These are phyloP conservation scores for Crenichthys baileyi DNA, from an alignment of 2,797 vertebrate genomes.

Conservation along the genomic window DNA sequence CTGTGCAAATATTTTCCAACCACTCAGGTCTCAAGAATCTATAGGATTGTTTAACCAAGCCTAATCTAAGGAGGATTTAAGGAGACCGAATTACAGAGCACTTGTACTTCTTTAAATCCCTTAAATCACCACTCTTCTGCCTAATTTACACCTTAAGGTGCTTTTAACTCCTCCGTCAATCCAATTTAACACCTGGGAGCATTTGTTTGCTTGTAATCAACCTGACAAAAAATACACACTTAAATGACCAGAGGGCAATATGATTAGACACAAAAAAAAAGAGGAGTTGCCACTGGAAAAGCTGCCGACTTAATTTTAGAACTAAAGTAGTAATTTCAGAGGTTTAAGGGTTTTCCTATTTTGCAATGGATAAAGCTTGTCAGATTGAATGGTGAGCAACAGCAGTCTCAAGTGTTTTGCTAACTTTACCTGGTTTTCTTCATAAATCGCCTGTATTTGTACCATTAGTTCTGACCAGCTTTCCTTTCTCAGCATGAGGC, in stretches of 20 bases:
- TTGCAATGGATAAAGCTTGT: not conserved
- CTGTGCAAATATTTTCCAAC: conserved; percentile 12
- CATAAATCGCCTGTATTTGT: not conserved
- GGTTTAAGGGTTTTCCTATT: conserved; percentile 13
- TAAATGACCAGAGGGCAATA: conserved; percentile 22
- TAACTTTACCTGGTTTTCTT: not conserved
- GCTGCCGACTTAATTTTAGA: conserved; percentile 13
- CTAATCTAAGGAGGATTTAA: conserved; percentile 21
- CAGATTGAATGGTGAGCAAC: not conserved
- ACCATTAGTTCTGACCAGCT: not conserved
- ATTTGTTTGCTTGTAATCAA: conserved; percentile 52
- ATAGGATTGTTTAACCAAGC: conserved; percentile 21
- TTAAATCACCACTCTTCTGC: conserved; percentile 34
- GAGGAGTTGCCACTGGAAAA: not conserved
- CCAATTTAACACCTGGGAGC: conserved; percentile 58
- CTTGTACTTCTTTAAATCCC: conserved; percentile 36
- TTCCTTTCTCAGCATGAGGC: not conserved
- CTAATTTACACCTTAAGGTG: conserved; percentile 40
- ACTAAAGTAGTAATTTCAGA: conserved; percentile 10
- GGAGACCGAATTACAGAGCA: conserved; percentile 47
- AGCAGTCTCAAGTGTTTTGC: not conserved
- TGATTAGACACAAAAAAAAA: not conserved
- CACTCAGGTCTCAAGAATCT: not conserved
- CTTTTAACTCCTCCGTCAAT: conserved; percentile 23
- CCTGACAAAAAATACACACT: conserved; percentile 38